Percentiles rank a stretch among this genome's conserved stretches.
Conservation (phyloP, 2,888 invertebrate species). For the Cantharis rufa region DNA sequence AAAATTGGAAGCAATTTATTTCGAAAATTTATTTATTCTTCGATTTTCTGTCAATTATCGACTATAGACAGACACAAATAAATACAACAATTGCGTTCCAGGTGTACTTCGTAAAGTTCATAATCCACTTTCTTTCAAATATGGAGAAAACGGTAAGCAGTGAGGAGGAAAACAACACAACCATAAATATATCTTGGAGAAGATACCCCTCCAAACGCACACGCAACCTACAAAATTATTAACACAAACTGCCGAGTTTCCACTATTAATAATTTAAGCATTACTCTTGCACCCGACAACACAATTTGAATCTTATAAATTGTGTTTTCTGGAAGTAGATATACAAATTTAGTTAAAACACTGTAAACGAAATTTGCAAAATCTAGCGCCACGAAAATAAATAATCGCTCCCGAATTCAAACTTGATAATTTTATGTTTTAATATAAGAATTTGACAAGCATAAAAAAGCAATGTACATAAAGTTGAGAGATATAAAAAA, state of each 20-base stretch:
- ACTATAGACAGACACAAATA: background rate
- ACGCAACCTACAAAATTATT: conserved; percentile 18
- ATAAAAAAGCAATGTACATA: background rate
- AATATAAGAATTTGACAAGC: background rate
- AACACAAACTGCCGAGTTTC: conserved; percentile 17
- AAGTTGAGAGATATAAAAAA: background rate
- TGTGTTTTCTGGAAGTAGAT: background rate
- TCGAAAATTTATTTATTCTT: background rate
- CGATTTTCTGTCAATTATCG: background rate
- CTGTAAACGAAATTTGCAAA: background rate
- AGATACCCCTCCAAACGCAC: conserved; percentile 10
- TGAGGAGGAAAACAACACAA: background rate
- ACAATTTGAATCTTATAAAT: conserved; percentile 4
- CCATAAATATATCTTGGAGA: conserved; percentile 10
- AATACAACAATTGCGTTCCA: background rate
- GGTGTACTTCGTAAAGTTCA: background rate
- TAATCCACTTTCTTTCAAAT: background rate
- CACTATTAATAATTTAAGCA: conserved; percentile 15
- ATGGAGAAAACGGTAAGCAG: background rate
- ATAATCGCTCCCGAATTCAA: background rate
- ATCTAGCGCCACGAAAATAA: background rate
- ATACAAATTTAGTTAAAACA: background rate
- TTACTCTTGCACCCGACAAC: background rate
- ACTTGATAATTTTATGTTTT: background rate
- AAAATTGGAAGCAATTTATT: background rate